A percentile compares a stretch with the other conserved stretches of the same genome.
phyloP scores from a whole-genome alignment of 2,888 invertebrate genomes.

The Chironomus tentans region DNA sequence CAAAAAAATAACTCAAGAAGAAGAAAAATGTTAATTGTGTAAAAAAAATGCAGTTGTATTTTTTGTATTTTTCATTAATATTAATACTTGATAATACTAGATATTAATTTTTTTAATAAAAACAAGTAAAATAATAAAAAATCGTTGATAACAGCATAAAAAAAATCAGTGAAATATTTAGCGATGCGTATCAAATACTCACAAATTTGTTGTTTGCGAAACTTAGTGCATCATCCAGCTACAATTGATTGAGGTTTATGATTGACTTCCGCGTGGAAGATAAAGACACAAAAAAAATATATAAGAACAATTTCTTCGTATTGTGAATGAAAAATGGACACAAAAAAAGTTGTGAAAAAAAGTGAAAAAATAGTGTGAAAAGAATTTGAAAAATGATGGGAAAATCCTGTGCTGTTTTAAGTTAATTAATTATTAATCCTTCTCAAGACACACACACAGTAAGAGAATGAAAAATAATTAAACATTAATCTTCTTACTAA shows the following conservation, averaged over 20 bases:
- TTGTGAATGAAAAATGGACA: background rate
- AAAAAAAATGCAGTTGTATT: constrained; percentile 21
- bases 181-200: background rate
- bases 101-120: background rate
- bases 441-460: background rate
- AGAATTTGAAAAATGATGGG: background rate
- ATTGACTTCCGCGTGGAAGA: background rate
- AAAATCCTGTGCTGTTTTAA: constrained; percentile 4
- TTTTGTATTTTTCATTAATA: constrained; percentile 18
- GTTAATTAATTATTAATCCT: background rate
- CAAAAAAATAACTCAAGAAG: background rate
- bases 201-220: background rate
- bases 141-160: background rate
- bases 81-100: background rate
- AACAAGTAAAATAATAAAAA: background rate
- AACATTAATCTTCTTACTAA: too few relatives aligned
- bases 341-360: background rate
- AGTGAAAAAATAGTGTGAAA: background rate
- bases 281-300: background rate
- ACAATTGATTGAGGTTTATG: background rate
- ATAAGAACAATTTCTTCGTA: background rate
- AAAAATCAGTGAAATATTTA: background rate
- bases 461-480: too few relatives aligned
- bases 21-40: constrained; percentile 18
- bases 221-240: background rate